phyloP scores from a whole-genome alignment of 2,113 vertebrate genomes.

The Rhinolophus ferrumequinum region DNA sequence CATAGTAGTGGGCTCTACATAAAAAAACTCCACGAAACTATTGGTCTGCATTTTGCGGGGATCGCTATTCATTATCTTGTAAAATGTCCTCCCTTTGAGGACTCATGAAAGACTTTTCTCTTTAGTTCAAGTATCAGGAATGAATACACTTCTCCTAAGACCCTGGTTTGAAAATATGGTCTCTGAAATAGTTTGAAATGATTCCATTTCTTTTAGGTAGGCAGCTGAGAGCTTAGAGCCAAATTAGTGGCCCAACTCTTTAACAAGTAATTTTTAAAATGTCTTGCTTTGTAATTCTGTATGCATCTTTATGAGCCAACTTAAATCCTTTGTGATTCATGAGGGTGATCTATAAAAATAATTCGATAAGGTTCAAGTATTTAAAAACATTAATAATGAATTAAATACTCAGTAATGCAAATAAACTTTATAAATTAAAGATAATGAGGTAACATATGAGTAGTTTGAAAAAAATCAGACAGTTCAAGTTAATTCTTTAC shows the following conservation, averaged over 20 bases:
- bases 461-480: constrained; percentile 3
- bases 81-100: constrained; percentile 29
- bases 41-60: not conserved
- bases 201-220: constrained; percentile 26
- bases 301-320: constrained; percentile 16
- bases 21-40: not conserved
- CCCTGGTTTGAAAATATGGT: not conserved
- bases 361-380: not conserved
- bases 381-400: constrained; percentile 29
- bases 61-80: not conserved
- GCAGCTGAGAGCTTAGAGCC: not conserved
- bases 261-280: not conserved
- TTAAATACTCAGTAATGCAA: not conserved
- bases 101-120: constrained; percentile 22
- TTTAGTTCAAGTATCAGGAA: constrained; percentile 42
- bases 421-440: constrained; percentile 57
- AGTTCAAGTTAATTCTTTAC: not conserved
- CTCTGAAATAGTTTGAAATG: constrained; percentile 26
- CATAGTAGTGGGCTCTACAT: not conserved
- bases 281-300: constrained; percentile 34
- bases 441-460: not conserved
- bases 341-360: constrained; percentile 2
- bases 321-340: constrained; percentile 55
- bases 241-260: not conserved
- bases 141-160: not conserved